Base-by-base conservation (phyloP, 2,797 vertebrate species). In the Sebastes variabilis region DNA sequence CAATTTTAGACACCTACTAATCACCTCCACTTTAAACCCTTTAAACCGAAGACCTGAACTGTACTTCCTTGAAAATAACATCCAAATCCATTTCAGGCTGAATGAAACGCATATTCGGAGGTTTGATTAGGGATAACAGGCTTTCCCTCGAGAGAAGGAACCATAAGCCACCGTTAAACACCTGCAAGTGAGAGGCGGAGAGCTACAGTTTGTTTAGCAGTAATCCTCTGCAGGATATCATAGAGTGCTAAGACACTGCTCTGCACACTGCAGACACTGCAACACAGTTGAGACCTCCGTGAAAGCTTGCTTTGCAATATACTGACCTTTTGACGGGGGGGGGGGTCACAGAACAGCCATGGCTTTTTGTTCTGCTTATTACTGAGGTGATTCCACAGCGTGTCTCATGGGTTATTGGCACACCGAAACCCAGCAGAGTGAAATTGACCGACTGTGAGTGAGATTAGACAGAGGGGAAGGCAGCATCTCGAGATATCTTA, bases 291-390 rank as follows among this genome's bases (percentile, higher is more conserved):
- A 70, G 54, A 74, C 69, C 77, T 77, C 55, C 0, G 0, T n/a
- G 24, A 80, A 42, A 4, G n/a, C 70, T 77, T 69, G 59, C 55
- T 77, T 64, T 76, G 65, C 66, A 64, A 42, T 82, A 80, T 72
- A 49, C 18, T 4, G 77, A 86, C 75, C 29, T 79, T 85, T 29
- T 18, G 14, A 14, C 10, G 75, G 27, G 10, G 27, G 34, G 27
- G 34, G 10, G 27, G 38, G 46, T 85, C 66, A 65, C 27, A 74
- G 30, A 79, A 54, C 76, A 87, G 77, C 13, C 32, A 52, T 2
- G 24, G 69, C 71, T 65, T 71, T 91, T 78, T 84, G 71, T 77
- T 81, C 65, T 66, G 77, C 70, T 77, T 75, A 78, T 85, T 79
- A 72, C 76, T 34, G 78, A 77, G 52, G 68, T 38, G 66, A 82